Evolutionary conservation across 2,797 vertebrate genomes (phyloP), one percentile per base, ranked within the genome.

Genomic region (Sebastes matsubarae): DNA sequence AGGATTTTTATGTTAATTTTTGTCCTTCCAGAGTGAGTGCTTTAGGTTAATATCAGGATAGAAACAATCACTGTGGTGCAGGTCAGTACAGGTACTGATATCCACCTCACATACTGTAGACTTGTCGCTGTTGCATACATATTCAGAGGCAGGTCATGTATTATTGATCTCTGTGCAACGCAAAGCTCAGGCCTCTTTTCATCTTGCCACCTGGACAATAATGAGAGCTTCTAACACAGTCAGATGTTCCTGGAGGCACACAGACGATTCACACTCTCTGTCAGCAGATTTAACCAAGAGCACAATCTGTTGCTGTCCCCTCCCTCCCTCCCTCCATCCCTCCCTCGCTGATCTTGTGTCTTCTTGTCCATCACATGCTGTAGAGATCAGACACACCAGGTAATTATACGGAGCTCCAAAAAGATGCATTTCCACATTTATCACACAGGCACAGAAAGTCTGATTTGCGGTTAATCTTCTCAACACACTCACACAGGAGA

Each of bases 121-220:
- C 67, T 42, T 83, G 30, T 25, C 25, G 69, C 65, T 73, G 10
- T 29, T 72, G 27, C 69, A 82, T 77, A 71, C 63, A 74, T 76
- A 67, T 69, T 83, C 34, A 81, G 29, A 83, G 8, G 16, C 55
- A 71, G 58, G 50, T 25, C 2, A 77, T 77, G 24, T 59, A 57
- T 81, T 72, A 78, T 85, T 85, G 25, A 88, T 83, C 18, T 79
- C 3, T 61, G 32, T 52, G n/a, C 34, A 29, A 75, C 25, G 46
- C 59, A 34, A 68, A 75, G 58, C 59, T 68, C 74, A 13, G 55
- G 63, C 38, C 13, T 68, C 32, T 82, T 80, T 75, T 70, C 55
- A 75, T 78, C 55, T 67, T 29, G 13, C 70, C 68, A 80, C 75
- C 70, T 79, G 81, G 72, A 59, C 52, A 61, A 2, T 68, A 66